Conservation (phyloP, 2,888 invertebrate genomes). For the Cephus nigrinus region DNA sequence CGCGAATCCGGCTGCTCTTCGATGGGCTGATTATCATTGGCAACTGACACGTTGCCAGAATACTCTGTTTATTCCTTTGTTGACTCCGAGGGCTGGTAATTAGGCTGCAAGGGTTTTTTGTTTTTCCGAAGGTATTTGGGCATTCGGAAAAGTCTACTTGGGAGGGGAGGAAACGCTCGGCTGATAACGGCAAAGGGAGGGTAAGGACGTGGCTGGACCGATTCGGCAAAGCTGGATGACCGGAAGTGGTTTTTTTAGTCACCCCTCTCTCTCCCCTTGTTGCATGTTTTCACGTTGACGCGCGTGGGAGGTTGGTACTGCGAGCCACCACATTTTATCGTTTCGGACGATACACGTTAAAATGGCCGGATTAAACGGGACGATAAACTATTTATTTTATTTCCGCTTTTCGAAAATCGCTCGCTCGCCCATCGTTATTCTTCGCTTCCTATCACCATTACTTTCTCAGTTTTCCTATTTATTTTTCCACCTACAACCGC, state of each 20-base stretch:
- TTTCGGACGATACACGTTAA: slow-evolving; percentile 49
- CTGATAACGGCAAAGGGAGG: neutral
- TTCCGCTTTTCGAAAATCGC: slow-evolving; percentile 33
- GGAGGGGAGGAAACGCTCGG: neutral
- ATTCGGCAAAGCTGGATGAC: neutral
- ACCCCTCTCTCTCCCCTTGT: neutral
- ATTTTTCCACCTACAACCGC: neutral
- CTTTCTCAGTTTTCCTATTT: neutral
- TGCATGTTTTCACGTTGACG: neutral
- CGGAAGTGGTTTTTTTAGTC: neutral
- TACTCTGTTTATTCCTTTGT: neutral
- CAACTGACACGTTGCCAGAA: neutral
- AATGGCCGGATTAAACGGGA: slow-evolving; percentile 55
- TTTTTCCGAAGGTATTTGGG: neutral
- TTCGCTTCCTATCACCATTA: neutral
- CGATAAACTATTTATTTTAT: slow-evolving; percentile 58
- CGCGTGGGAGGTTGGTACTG: neutral
- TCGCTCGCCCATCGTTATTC: neutral
- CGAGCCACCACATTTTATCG: slow-evolving; percentile 47
- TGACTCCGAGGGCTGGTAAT: neutral
- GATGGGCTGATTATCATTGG: neutral
- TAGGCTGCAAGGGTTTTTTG: neutral
- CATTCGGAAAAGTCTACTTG: neutral
- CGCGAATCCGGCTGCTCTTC: neutral
- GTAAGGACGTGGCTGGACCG: neutral